Evolutionary conservation across 2,113 vertebrate species (phyloP).

Genomic region (Romanogobio albipinnatus): DNA sequence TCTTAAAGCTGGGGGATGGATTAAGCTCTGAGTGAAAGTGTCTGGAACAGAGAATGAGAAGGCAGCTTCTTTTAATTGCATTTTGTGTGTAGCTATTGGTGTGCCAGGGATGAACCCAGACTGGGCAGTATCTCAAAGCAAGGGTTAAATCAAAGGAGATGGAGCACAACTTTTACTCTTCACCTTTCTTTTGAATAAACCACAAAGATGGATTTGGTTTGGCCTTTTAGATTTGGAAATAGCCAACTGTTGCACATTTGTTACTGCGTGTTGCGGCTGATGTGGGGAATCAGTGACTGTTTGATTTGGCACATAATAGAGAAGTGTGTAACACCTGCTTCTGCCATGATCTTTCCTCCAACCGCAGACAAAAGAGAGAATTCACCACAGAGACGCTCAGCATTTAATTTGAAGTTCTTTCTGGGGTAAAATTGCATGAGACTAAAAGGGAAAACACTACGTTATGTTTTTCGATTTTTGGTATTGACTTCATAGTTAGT

Average conservation of each 20-base stretch:
- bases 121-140: conserved; percentile 53
- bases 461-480: too few species aligned
- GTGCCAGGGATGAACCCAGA: conserved; percentile 48
- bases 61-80: conserved; percentile 63
- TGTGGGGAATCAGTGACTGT: conserved; percentile 33
- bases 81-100: conserved; percentile 57
- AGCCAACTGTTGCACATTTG: conserved; percentile 46
- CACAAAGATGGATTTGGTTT: conserved; percentile 22
- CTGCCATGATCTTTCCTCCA: background rate
- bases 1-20: conserved; percentile 61
- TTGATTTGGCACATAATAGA: conserved; percentile 49
- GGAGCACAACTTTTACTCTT: conserved; percentile 38
- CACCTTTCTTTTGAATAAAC: conserved; percentile 39
- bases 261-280: conserved; percentile 33
- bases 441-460: too few species aligned
- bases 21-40: conserved; percentile 62
- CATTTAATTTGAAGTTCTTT: background rate
- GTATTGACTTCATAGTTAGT: too few species aligned
- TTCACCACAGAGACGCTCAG: background rate
- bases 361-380: background rate
- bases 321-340: conserved; percentile 60
- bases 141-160: conserved; percentile 60
- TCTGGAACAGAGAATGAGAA: conserved; percentile 60
- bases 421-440: background rate
- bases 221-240: conserved; percentile 35